Conservation (phyloP, 1,140 invertebrate genomes). For the Drosophila willistoni region DNA sequence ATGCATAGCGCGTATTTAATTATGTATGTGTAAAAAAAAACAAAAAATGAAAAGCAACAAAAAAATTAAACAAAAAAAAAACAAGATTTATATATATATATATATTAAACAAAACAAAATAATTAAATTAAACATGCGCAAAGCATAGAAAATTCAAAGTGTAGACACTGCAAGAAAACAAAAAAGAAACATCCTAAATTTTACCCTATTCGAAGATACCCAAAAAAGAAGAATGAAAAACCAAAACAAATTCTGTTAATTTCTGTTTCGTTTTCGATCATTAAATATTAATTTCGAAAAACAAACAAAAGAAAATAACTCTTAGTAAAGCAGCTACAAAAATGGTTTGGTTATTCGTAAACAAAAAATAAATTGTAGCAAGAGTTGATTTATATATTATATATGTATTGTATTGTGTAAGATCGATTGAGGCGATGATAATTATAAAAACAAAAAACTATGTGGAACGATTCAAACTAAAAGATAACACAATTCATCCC, state of each 20-base stretch:
- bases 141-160: constrained; percentile 53
- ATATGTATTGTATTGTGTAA: constrained; percentile 12
- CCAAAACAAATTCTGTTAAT: background rate
- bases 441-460: constrained; percentile 41
- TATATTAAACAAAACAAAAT: constrained; percentile 24
- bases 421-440: constrained; percentile 36
- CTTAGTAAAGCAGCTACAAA: constrained; percentile 35
- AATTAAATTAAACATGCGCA: constrained; percentile 51
- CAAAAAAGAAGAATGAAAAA: background rate
- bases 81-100: background rate
- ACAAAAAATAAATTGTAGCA: constrained; percentile 20
- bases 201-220: constrained; percentile 13
- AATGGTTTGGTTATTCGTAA: constrained; percentile 37
- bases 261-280: constrained; percentile 38
- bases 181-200: constrained; percentile 14
- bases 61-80: constrained; percentile 12
- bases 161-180: constrained; percentile 61
- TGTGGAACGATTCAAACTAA: constrained; percentile 42
- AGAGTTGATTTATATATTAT: constrained; percentile 44
- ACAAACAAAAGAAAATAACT: background rate
- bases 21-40: constrained; percentile 73
- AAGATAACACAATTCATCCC: constrained; percentile 34
- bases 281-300: background rate
- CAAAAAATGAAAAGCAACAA: constrained; percentile 49
- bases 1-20: constrained; percentile 80